Evolutionary conservation across 2,888 invertebrate genomes (phyloP), one percentile per base, ranked within the genome.

Genomic region (Antitype chi): DNA sequence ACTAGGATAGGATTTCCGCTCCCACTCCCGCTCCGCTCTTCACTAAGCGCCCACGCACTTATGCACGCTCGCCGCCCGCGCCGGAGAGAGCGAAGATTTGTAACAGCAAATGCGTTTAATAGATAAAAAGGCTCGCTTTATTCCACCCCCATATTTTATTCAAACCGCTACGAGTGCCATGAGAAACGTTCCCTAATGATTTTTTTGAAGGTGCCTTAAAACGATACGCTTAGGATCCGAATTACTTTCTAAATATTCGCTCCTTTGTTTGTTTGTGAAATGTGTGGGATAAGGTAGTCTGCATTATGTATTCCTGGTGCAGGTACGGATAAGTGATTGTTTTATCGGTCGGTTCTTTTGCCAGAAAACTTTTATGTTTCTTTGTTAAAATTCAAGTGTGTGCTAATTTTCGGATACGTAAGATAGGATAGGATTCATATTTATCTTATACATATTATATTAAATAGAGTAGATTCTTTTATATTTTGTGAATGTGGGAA

Each of bases 61-160:
- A 89, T 90, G 88, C 88, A 89, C 85, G 88, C 85, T 77, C 87
- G 83, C 90, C 88, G 85, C 68, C 86, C 75, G 75, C 88, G 85
- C 68, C 86, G 76, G 75, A 86, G 86, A 91, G 89, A 92, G 91
- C 89, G 86, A 91, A 94, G 93, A 94, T 94, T 95, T 94, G 93
- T 94, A 92, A 93, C 93, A 92, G 91, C 90, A 95, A 95, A 94
- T 95, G 94, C 93, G 94, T 95, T 95, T 95, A 96, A 94, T 93
- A 95, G 94, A 94, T 95, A 96, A 95, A 95, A 95, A 95, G 94
- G 93, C 93, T 90, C 93, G 86, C 90, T 94, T 94, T 95, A 93
- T 94, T 91, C 93, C 89, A 83, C 87, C 88, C 91, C 91, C 91
- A 95, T 95, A 95, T 95, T 93, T 95, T 95, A 96, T 96, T 95